A percentile compares a stretch with the other conserved stretches of the same genome.
These are phyloP conservation scores for Erpornis zantholeuca DNA, from an alignment of 2,113 vertebrate genomes.

Conservation along the genomic window DNA sequence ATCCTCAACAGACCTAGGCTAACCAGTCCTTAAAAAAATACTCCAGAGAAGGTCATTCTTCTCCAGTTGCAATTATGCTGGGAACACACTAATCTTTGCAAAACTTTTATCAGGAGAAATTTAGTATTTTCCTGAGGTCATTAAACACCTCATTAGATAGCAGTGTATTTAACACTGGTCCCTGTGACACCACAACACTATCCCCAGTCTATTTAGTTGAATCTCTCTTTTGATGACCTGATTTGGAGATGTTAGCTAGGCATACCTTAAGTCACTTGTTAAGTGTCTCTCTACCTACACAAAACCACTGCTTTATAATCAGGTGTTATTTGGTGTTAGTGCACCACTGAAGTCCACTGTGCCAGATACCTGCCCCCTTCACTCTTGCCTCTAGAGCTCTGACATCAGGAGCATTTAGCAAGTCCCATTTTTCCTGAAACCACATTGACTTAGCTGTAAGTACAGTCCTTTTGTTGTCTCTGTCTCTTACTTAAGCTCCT, in stretches of 20 bases:
- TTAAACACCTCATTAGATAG: neutral
- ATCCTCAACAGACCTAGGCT: neutral
- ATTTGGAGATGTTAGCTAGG: neutral
- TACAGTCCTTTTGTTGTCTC: neutral
- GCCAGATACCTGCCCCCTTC: neutral
- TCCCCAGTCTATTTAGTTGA: neutral
- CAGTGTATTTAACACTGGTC: neutral
- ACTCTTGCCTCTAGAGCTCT: neutral
- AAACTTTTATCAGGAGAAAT: neutral
- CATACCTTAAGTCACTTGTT: neutral
- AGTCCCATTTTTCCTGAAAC: neutral
- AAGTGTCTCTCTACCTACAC: neutral
- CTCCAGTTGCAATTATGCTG: neutral
- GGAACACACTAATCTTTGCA: neutral
- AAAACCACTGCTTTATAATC: neutral
- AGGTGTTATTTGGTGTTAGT: neutral
- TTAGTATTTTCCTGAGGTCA: neutral
- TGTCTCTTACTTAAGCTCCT: neutral
- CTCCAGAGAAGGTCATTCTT: neutral
- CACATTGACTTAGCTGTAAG: accelerated
- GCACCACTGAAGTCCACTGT: neutral
- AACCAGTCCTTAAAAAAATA: neutral
- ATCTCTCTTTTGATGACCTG: neutral
- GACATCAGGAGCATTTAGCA: neutral
- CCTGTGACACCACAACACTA: neutral